Evolutionary conservation across 2,888 invertebrate genomes (phyloP), one percentile per base, ranked within the genome.

Genomic region (Idaea straminata): DNA sequence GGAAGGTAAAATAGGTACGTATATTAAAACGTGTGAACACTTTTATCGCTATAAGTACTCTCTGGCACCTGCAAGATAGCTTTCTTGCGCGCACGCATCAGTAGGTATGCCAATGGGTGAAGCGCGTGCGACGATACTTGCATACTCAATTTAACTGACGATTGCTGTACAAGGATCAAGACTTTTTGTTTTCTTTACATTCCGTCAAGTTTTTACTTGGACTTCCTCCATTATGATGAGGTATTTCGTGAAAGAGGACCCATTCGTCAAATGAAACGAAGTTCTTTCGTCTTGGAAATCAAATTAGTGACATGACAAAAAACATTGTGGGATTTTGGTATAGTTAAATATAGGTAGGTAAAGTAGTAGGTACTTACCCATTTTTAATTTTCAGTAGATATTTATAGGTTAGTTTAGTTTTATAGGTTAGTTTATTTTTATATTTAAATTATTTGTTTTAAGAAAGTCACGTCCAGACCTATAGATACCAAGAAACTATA

Each of bases 31-130:
- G 5, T 7, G 4, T 47, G 13, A 47, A 47, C 47, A 47, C 47
- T 47, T 47, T 47, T 47, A 47, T 47, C 47, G 10, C 47, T 47
- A 47, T 10, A 7, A 7, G 4, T 47, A 47, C 68, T 66, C 59
- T 67, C 69, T 69, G 67, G 73, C 77, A 77, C 74, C 75, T 74
- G 77, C 61, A 69, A 69, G 68, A 71, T 74, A 71, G 77, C 83
- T 82, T 81, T 82, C 82, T 73, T 82, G 70, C 69, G 69, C 72
- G 59, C 58, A 38, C 73, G 72, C 71, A 74, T 78, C 65, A 66
- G 65, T n/a, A n/a, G n/a, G n/a, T 73, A 76, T 72, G 69, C 74
- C 69, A 65, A 69, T 63, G 64, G 68, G 47, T 47, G 15, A 36
- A 62, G 59, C 64, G 64, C 63, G 15, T 6, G 59, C 60, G 62